Conservation (phyloP, 1,140 invertebrate genomes). For the Archivesica marissinica region DNA sequence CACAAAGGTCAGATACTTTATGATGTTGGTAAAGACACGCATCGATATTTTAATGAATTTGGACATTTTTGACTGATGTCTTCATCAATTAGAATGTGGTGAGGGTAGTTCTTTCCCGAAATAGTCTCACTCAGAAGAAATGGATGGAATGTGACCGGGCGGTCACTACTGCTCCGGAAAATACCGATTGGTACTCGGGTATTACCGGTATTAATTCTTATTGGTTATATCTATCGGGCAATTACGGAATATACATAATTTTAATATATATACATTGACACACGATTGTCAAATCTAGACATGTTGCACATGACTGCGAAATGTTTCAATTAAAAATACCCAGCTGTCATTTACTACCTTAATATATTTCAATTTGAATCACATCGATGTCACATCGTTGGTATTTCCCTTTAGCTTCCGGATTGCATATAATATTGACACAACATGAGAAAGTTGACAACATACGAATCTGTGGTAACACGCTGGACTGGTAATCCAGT, state of each 20-base stretch:
- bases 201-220: not conserved
- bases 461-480: too few relatives aligned
- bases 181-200: not conserved
- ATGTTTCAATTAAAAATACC: slow-evolving; percentile 9
- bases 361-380: too few relatives aligned
- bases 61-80: slow-evolving; percentile 2
- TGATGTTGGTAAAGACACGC: not conserved
- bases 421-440: too few relatives aligned
- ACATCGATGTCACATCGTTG: too few relatives aligned
- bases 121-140: not conserved
- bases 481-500: too few relatives aligned
- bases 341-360: not conserved
- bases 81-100: not conserved
- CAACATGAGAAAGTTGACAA: too few relatives aligned
- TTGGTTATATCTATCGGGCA: not conserved
- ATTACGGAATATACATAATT: not conserved
- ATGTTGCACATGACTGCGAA: not conserved
- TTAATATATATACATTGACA: not conserved
- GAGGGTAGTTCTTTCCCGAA: not conserved
- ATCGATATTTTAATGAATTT: not conserved
- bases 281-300: not conserved
- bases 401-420: too few relatives aligned
- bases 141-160: not conserved
- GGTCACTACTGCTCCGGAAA: too few relatives aligned
- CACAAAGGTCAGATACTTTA: not conserved